Evolutionary conservation across 2,797 vertebrate genomes (phyloP), one percentile per base, ranked within the genome.

Genomic region (Spinus pinus): DNA sequence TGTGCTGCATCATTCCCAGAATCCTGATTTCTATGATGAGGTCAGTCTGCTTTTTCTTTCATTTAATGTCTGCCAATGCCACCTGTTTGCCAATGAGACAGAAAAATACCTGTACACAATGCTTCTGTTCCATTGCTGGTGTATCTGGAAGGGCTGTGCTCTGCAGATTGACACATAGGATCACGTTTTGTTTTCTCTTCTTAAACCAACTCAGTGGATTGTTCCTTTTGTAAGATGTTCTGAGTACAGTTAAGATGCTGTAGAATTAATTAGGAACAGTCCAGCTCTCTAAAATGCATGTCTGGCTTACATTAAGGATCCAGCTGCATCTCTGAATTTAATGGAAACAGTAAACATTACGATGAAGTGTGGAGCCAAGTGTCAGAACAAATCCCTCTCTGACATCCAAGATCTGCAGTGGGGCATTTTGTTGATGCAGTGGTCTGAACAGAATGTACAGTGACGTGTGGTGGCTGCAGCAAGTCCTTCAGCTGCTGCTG

Each of bases 21-120:
- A 99, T 95, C 99, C 99, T 0, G 99, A 99, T 98, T 99, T 99
- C 97, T 99, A 98, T 8, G 99, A 99, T 64, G 99, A 99, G 99
- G 99, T 99, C 93, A 97, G 98, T 88, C 17, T 65, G 17, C 60
- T 83, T 73, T 75, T 82, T 69, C 31, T 35, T 47, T 83, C 39
- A 19, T 70, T 89, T 61, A 39, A 22, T 44, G 13, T 74, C 19
- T 90, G 33, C 72, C 82, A 79, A 22, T 73, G 5, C n/a, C 28
- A 31, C 4, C 0, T 18, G 6, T 86, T 89, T 96, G 46, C 72
- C 60, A 89, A 0, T 20, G 53, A 93, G 50, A 60, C 19, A 50
- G 30, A 57, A 80, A 85, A 78, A 54, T 47, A 33, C 6, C 12
- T 35, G 10, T 53, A 37, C 73, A 86, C 56, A 79, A n/a, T 12